Evolutionary conservation across 2,113 vertebrate genomes (phyloP).

Genomic region (Cinclus mexicanus): DNA sequence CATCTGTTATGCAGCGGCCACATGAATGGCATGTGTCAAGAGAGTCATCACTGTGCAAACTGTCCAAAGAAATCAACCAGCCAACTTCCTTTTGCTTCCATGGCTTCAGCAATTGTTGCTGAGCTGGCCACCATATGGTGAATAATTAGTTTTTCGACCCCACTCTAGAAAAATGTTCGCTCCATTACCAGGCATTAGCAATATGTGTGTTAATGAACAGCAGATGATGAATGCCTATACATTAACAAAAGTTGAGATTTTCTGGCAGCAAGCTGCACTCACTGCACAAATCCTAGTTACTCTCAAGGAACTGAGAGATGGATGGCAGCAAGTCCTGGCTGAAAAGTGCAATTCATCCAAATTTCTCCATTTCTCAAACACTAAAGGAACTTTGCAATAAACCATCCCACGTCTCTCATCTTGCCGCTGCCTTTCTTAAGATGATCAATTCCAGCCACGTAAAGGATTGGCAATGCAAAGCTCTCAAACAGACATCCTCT

Average conservation of each 20-base stretch:
- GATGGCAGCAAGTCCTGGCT: neutral
- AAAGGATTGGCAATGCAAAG: constrained; percentile 5
- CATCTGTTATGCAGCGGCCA: constrained; percentile 90
- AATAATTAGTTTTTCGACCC: constrained; percentile 96
- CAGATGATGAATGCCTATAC: constrained; percentile 87
- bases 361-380: neutral
- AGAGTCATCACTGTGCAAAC: constrained; percentile 85
- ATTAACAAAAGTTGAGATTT: constrained; percentile 78
- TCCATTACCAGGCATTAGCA: constrained; percentile 79
- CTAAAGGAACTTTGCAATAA: constrained; percentile 6
- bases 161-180: constrained; percentile 82
- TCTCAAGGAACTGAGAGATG: neutral
- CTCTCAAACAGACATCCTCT: constrained; percentile 30
- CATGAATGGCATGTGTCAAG: constrained; percentile 96
- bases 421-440: neutral
- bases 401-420: neutral
- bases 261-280: constrained; percentile 48
- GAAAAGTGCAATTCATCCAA: neutral
- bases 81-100: constrained; percentile 83
- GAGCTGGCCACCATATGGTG: constrained; percentile 92
- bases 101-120: constrained; percentile 81
- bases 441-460: constrained; percentile 3
- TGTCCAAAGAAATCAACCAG: constrained; percentile 81
- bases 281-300: constrained; percentile 17
- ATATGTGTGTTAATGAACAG: constrained; percentile 82